Evolutionary conservation across 2,888 invertebrate species (phyloP), one percentile per base, ranked within the genome.

Genomic region (Antheraea yamamai): DNA sequence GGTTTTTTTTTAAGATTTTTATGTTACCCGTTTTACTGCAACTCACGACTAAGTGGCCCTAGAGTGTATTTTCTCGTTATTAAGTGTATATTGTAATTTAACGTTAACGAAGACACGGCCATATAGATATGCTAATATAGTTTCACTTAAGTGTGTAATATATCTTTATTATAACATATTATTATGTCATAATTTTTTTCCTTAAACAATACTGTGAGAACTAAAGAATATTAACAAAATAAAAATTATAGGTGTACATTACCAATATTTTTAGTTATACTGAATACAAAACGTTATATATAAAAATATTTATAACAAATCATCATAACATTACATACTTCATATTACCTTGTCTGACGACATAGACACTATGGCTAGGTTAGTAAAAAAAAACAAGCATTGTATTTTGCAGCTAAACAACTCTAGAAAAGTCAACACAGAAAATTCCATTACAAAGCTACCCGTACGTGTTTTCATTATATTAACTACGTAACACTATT

Each of bases 381-480:
- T 4, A 66, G 64, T 66, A 30, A 66, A 16, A 66, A 14, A 66
- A 66, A 66, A 30, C 16, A 66, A 16, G 26, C 26, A 70, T 39
- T 39, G 4, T n/a, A 12, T 39, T 70, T 39, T 70, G 1, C 39
- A 70, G 8, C 39, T 39, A 39, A n/a, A n/a, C 70, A 39, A 70
- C 90, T 89, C 87, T 85, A 87, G 89, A 90, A 89, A 90, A 88
- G 91, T 93, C 92, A 92, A 91, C 92, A 88, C 84, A 91, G 82
- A 90, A 88, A 92, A 93, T 94, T 92, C 93, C 93, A 87, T 89
- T 87, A 88, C 90, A 91, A 90, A 90, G 90, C 90, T 85, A 81
- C 64, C 80, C 91, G 91, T 93, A 93, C 93, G 93, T 93, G 93
- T 92, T 93, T 93, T 92, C 93, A 91, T 92, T 93, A 91, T 89